Evolutionary conservation across 2,797 vertebrate genomes (phyloP).

Genomic region (Limnodromus scolopaceus): DNA sequence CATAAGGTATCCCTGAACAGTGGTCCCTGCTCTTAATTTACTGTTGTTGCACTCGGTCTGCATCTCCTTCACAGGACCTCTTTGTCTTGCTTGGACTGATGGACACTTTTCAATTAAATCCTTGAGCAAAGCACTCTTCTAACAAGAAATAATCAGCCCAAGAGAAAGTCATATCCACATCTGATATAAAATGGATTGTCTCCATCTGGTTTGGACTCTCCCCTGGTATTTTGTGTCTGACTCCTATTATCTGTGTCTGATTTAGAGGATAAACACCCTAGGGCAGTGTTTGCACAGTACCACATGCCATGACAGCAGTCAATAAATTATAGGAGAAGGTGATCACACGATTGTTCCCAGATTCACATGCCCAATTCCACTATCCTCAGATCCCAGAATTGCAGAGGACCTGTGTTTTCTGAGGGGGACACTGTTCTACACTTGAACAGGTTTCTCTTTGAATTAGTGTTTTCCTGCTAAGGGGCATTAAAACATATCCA

Average conservation of each 20-base stretch:
- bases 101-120: slow-evolving; percentile 14
- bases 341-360: slow-evolving; percentile 4
- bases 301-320: slow-evolving; percentile 34
- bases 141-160: not conserved
- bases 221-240: slow-evolving; percentile 37
- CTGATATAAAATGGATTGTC: slow-evolving; percentile 38
- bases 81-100: not conserved
- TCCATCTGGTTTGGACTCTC: slow-evolving; percentile 46
- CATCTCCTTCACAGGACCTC: not conserved
- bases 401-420: not conserved
- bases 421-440: not conserved
- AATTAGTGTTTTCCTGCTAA: not conserved
- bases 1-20: not conserved
- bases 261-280: slow-evolving; percentile 56
- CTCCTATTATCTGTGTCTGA: slow-evolving; percentile 58
- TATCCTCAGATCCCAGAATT: not conserved
- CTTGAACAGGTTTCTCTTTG: not conserved
- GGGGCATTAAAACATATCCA: fast-evolving
- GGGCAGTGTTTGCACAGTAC: slow-evolving; percentile 43
- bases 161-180: not conserved
- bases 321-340: slow-evolving; percentile 35
- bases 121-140: not conserved
- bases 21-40: not conserved
- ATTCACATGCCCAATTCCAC: not conserved
- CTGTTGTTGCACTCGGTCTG: not conserved